Evolutionary conservation across 2,113 vertebrate genomes (phyloP).

Genomic region (Rallus limicola): DNA sequence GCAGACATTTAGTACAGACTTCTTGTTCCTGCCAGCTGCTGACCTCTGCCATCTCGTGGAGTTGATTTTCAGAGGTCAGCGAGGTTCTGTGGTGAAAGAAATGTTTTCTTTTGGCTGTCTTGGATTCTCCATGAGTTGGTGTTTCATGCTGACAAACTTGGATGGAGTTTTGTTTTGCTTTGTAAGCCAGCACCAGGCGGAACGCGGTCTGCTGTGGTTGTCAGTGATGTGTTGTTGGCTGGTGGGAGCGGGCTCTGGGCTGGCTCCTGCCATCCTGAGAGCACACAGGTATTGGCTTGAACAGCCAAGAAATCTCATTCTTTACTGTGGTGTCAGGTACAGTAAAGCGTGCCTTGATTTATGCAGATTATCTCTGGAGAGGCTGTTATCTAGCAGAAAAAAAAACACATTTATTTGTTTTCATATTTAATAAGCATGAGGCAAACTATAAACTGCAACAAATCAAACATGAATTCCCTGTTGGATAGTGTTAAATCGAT

Average conservation of each 20-base stretch:
- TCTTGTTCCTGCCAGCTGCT: background rate
- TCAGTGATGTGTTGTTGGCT: rapidly evolving
- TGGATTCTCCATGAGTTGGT: background rate
- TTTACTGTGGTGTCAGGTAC: background rate
- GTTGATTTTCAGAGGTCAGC: background rate
- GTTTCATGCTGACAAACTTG: background rate
- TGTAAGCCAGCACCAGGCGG: background rate
- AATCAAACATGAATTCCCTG: background rate
- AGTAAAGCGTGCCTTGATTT: background rate
- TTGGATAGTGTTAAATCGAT: background rate
- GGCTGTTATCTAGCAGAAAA: background rate
- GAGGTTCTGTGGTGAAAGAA: background rate
- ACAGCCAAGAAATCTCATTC: background rate
- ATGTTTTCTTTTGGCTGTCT: background rate
- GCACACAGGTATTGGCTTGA: background rate
- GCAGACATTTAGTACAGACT: background rate
- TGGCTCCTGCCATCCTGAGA: background rate
- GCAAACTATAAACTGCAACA: background rate
- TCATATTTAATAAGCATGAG: background rate
- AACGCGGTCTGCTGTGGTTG: background rate
- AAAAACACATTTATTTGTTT: background rate
- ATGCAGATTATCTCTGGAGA: background rate
- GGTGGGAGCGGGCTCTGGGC: background rate
- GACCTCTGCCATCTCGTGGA: background rate
- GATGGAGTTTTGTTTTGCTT: background rate